Percentiles rank a stretch among this genome's conserved stretches.
These are phyloP conservation scores for Syrista parreyssii DNA, from an alignment of 2,888 invertebrate genomes.

Conservation along the genomic window DNA sequence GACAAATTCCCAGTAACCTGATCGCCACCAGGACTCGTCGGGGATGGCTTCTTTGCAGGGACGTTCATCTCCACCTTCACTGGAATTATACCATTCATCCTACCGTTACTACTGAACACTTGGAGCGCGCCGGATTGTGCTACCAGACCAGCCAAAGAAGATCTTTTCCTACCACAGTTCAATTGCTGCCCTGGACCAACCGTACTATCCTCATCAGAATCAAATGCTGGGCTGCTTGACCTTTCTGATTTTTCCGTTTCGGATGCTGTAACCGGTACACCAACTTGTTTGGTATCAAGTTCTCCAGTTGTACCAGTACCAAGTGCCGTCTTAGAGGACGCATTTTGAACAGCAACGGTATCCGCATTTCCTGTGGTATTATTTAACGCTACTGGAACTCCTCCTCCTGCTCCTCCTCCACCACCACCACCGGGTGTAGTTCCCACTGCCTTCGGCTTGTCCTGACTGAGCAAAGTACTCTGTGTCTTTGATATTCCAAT, in stretches of 20 bases:
- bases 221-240: constrained; percentile 93
- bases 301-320: constrained; percentile 6
- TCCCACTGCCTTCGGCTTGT: constrained; percentile 73
- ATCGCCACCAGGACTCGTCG: constrained; percentile 64
- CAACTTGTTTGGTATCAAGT: constrained; percentile 17
- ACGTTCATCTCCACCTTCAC: constrained; percentile 16
- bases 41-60: constrained; percentile 41
- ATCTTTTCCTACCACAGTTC: constrained; percentile 70
- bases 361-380: background rate
- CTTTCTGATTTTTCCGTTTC: constrained; percentile 82
- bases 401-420: constrained; percentile 47
- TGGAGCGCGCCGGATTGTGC: constrained; percentile 74
- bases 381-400: constrained; percentile 13
- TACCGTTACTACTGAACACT: constrained; percentile 54
- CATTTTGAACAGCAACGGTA: background rate
- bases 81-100: constrained; percentile 53
- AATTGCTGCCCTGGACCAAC: constrained; percentile 59
- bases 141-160: constrained; percentile 77
- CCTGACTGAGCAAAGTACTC: constrained; percentile 75
- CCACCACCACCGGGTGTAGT: constrained; percentile 63
- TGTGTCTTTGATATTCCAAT: constrained; percentile 85
- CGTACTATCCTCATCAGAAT: constrained; percentile 92
- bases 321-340: background rate
- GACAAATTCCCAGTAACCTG: constrained; percentile 42
- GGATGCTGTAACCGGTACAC: constrained; percentile 59